Percentiles rank a stretch among this genome's conserved stretches.
Evolutionary conservation across 2,797 vertebrate species (phyloP).

Genomic region (Centroberyx gerrardi): DNA sequence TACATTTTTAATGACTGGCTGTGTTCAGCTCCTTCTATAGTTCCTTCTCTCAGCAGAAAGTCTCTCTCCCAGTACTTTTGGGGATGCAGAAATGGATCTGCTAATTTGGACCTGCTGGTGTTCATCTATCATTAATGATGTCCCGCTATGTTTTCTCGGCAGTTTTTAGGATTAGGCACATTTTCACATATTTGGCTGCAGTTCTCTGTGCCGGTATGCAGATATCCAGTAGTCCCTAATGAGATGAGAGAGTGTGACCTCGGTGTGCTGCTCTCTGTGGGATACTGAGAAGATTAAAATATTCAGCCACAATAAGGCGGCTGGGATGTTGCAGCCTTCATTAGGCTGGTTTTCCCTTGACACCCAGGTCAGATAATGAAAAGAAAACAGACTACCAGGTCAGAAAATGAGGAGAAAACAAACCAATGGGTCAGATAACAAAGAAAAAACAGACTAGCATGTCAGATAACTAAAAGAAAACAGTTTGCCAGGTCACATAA

Average conservation of each 20-base stretch:
- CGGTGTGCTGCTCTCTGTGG: slow-evolving; percentile 31
- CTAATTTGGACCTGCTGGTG: slow-evolving; percentile 47
- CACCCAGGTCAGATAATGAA: slow-evolving; percentile 21
- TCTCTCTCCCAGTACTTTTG: slow-evolving; percentile 47
- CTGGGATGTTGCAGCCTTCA: slow-evolving; percentile 20
- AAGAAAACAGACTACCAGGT: slow-evolving; percentile 10
- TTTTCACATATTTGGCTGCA: slow-evolving; percentile 36
- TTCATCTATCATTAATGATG: slow-evolving; percentile 72
- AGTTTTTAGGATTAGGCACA: slow-evolving; percentile 17
- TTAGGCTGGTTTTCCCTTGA: neutral
- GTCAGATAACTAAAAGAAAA: neutral
- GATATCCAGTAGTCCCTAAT: slow-evolving; percentile 36
- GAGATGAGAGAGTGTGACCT: slow-evolving; percentile 42
- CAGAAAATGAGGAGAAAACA: neutral
- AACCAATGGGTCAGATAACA: neutral
- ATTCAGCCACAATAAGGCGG: slow-evolving; percentile 23
- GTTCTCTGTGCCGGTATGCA: slow-evolving; percentile 30
- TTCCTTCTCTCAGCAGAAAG: slow-evolving; percentile 51
- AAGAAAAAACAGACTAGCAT: neutral
- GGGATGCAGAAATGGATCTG: slow-evolving; percentile 29
- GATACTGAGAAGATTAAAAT: slow-evolving; percentile 15
- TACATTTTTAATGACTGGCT: slow-evolving; percentile 70
- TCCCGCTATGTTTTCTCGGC: slow-evolving; percentile 36
- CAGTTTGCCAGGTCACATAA: neutral
- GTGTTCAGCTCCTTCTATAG: slow-evolving; percentile 36